Evolutionary conservation across 2,888 invertebrate genomes (phyloP).

Genomic region (Drosophila niveifrons): DNA sequence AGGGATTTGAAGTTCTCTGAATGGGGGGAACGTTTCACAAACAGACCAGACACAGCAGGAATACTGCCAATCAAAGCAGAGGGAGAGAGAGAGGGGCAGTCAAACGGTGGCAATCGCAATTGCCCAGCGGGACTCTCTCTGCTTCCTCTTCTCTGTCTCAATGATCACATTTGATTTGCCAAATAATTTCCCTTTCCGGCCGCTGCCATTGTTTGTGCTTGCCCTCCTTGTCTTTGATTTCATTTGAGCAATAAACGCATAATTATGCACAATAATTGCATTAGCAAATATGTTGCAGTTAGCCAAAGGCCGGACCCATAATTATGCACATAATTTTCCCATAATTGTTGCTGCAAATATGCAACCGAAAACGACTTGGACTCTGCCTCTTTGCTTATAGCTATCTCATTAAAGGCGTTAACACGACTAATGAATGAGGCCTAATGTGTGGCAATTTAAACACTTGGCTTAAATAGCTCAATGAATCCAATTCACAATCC

Average conservation of each 20-base stretch:
- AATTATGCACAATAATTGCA: constrained; percentile 76
- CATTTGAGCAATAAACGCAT: constrained; percentile 72
- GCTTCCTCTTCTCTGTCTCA: background rate
- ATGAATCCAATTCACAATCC: background rate
- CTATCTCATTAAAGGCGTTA: constrained; percentile 72
- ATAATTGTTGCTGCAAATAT: constrained; percentile 42
- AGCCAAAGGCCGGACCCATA: constrained; percentile 45
- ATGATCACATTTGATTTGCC: constrained; percentile 22
- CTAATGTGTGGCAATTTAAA: background rate
- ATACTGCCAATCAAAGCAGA: background rate
- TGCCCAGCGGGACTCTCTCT: constrained; percentile 3
- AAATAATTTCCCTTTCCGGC: constrained; percentile 4
- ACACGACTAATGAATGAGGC: constrained; percentile 63
- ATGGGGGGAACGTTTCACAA: background rate
- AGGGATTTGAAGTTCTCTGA: background rate
- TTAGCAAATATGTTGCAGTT: constrained; percentile 64
- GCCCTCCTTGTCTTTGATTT: constrained; percentile 33
- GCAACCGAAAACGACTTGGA: background rate
- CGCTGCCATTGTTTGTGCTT: background rate
- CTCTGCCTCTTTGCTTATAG: constrained; percentile 33
- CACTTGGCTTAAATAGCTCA: constrained; percentile 2
- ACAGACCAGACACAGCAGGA: constrained; percentile 8
- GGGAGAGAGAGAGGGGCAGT: background rate
- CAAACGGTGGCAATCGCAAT: constrained; percentile 16
- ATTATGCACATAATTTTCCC: constrained; percentile 54